phyloP scores from a whole-genome alignment of 2,113 vertebrate species.

The Strix uralensis region DNA sequence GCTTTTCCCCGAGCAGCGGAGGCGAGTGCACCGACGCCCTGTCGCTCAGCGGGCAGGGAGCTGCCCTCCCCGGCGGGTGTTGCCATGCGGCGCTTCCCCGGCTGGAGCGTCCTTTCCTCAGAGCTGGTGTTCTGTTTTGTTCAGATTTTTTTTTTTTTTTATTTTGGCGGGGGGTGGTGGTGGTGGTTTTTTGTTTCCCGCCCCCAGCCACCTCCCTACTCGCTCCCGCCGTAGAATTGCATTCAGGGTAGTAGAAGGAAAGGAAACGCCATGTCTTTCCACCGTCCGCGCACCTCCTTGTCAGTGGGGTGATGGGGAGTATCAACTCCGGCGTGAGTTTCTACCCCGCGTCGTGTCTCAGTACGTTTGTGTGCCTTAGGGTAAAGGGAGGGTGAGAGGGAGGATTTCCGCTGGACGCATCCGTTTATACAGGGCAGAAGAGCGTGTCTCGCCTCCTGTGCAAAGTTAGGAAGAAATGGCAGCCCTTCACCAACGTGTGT shows the following conservation, averaged over 20 bases:
- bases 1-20: not conserved
- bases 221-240: too few relatives aligned
- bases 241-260: accelerated
- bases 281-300: not conserved
- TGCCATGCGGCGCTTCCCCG: not conserved
- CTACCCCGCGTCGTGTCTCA: accelerated
- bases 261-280: accelerated
- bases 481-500: not conserved
- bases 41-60: not conserved
- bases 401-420: accelerated
- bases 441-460: not conserved
- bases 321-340: accelerated
- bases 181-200: not conserved
- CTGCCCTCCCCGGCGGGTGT: not conserved
- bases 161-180: not conserved
- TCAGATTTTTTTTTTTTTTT: too few relatives aligned
- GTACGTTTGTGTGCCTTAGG: accelerated
- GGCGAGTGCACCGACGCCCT: accelerated
- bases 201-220: accelerated
- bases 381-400: accelerated
- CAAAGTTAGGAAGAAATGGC: not conserved
- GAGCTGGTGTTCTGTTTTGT: not conserved
- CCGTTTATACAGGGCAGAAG: accelerated
- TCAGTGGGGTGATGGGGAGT: accelerated
- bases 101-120: not conserved